A percentile compares a stretch with the other conserved stretches of the same genome.
These are phyloP conservation scores for Macropodus opercularis DNA, from an alignment of 2,797 vertebrate genomes.

Conservation along the genomic window DNA sequence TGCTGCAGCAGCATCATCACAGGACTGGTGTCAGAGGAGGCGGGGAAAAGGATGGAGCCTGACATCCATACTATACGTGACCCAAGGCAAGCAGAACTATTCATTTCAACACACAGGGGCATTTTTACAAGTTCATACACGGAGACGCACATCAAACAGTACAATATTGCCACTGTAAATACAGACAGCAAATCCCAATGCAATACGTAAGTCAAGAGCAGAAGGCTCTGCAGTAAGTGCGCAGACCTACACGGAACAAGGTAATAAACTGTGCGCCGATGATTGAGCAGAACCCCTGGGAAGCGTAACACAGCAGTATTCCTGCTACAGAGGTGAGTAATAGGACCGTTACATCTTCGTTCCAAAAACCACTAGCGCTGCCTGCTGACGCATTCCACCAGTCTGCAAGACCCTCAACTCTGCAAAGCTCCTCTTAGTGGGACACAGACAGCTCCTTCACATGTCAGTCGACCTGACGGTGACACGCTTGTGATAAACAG, in stretches of 20 bases:
- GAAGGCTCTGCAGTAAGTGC: conserved; percentile 37
- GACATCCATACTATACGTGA: conserved; percentile 25
- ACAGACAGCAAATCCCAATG: conserved; percentile 33
- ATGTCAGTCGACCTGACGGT: conserved; percentile 15
- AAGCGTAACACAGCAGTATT: conserved; percentile 59
- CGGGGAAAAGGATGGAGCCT: conserved; percentile 19
- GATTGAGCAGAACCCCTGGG: conserved; percentile 68
- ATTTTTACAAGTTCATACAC: conserved; percentile 18
- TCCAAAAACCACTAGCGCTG: conserved; percentile 45
- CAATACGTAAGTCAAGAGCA: conserved; percentile 28
- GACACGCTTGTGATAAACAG: conserved; percentile 23
- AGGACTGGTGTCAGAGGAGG: conserved; percentile 12
- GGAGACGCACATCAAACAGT: conserved; percentile 17
- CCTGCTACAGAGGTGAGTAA: conserved; percentile 64
- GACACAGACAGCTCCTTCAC: conserved; percentile 40
- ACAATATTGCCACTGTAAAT: conserved; percentile 5
- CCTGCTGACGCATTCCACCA: conserved; percentile 60
- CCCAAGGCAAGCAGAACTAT: conserved; percentile 9
- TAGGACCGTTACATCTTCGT: conserved; percentile 56
- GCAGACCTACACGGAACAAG: conserved; percentile 50
- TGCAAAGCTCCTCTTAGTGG: conserved; percentile 42
- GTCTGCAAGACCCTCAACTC: conserved; percentile 40
- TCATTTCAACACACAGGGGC: conserved; percentile 29
- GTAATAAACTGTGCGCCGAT: conserved; percentile 67
- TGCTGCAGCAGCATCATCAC: conserved; percentile 12